Conservation (phyloP, 2,888 invertebrate genomes). For the Eulithis prunata region DNA sequence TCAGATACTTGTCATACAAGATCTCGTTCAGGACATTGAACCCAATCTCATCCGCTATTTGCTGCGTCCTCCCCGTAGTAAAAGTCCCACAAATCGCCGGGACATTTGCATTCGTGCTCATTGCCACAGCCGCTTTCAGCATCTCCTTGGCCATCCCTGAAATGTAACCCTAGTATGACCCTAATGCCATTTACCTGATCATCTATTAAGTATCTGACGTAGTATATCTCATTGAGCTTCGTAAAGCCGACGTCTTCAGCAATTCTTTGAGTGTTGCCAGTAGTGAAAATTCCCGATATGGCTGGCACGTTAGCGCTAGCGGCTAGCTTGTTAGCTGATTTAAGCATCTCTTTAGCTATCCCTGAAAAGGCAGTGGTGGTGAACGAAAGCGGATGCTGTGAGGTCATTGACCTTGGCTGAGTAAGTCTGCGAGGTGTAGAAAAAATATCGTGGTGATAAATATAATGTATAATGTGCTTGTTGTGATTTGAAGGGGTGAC, state of each 20-base stretch:
- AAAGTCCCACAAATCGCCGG: slow-evolving; percentile 61
- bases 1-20: slow-evolving; percentile 30
- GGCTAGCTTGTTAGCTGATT: slow-evolving; percentile 64
- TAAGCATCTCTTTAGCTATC: slow-evolving; percentile 69
- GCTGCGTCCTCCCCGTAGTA: slow-evolving; percentile 52
- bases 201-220: slow-evolving; percentile 66
- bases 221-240: slow-evolving; percentile 70
- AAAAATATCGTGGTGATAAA: too few relatives aligned
- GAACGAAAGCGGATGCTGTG: slow-evolving; percentile 2
- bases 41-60: slow-evolving; percentile 48
- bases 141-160: slow-evolving; percentile 54
- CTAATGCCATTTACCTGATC: slow-evolving; percentile 55
- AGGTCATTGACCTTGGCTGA: neutral
- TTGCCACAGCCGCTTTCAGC: slow-evolving; percentile 54
- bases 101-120: slow-evolving; percentile 54
- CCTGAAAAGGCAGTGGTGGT: slow-evolving; percentile 53
- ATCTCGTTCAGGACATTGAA: slow-evolving; percentile 33
- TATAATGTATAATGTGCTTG: too few relatives aligned
- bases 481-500: too few relatives aligned
- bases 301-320: slow-evolving; percentile 69
- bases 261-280: slow-evolving; percentile 59
- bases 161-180: slow-evolving; percentile 11
- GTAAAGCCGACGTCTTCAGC: slow-evolving; percentile 67
- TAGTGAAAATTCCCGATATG: slow-evolving; percentile 68
- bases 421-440: too few relatives aligned